phyloP scores from a whole-genome alignment of 2,113 vertebrate species.

The Mustela lutreola region DNA sequence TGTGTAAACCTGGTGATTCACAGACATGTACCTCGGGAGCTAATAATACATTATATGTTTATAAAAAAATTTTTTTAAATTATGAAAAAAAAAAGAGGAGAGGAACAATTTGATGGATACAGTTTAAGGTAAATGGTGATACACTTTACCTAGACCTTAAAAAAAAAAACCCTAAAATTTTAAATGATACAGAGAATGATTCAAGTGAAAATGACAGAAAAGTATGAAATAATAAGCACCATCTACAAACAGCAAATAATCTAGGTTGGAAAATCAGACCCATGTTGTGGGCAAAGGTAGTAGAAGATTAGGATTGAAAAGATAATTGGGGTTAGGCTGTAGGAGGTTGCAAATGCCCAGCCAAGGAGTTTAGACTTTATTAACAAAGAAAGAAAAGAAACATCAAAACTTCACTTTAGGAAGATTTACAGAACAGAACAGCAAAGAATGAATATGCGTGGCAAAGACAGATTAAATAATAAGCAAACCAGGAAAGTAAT shows the following conservation, averaged over 20 bases:
- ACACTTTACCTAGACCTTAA: neutral
- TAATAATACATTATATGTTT: no score
- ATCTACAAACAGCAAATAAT: constrained; percentile 51
- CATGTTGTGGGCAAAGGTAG: neutral
- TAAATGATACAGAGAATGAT: neutral
- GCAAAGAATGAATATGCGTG: neutral
- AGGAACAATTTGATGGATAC: neutral
- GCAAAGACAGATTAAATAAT: neutral
- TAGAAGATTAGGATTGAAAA: constrained; percentile 29
- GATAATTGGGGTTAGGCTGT: neutral
- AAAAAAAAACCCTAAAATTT: constrained; percentile 57
- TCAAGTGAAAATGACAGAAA: constrained; percentile 28
- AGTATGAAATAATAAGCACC: constrained; percentile 1
- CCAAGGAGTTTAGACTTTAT: constrained; percentile 8
- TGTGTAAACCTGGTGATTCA: no score
- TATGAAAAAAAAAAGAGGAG: neutral
- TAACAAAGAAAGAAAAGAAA: constrained; percentile 35
- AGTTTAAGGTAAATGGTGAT: neutral
- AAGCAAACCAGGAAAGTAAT: constrained; percentile 22
- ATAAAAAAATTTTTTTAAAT: no score
- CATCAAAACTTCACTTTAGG: neutral
- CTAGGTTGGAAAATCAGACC: neutral
- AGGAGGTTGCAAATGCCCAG: constrained; percentile 14
- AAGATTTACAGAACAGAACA: neutral
- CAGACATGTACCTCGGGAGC: no score